Percentiles rank a stretch among this genome's conserved stretches.
These are phyloP conservation scores for Solea senegalensis DNA, from an alignment of 2,113 vertebrate genomes.

Conservation along the genomic window DNA sequence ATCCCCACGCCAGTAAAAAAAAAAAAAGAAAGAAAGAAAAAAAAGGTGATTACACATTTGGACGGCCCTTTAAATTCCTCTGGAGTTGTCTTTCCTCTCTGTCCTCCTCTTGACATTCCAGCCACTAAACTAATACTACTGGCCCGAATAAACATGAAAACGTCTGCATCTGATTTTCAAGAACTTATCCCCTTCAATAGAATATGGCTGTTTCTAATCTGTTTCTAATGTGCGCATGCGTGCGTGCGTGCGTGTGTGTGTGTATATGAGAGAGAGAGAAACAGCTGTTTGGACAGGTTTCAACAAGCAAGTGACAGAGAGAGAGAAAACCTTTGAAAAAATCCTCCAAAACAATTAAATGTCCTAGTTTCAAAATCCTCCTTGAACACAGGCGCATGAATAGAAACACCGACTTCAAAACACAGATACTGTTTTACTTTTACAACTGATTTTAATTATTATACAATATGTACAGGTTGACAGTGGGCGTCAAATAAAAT, in stretches of 20 bases:
- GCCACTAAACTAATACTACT: not conserved
- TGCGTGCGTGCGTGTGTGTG: not conserved
- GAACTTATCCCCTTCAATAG: not conserved
- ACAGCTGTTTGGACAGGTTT: conserved; percentile 62
- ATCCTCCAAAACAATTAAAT: not conserved
- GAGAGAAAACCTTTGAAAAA: not conserved
- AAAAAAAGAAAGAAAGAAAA: not conserved
- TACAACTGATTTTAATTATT: no score
- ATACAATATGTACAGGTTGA: no score
- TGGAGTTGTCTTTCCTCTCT: conserved; percentile 10
- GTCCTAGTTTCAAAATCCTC: not conserved
- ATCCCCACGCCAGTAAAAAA: conserved; percentile 36
- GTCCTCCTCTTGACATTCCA: conserved; percentile 31
- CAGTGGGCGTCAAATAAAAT: no score
- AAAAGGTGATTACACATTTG: conserved; percentile 47
- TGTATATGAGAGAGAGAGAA: conserved; percentile 10
- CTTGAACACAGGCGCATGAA: not conserved
- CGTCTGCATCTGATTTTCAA: conserved; percentile 5
- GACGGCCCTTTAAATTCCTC: conserved; percentile 51
- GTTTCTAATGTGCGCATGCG: not conserved
- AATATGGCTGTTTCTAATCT: conserved; percentile 2
- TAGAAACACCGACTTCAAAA: no score
- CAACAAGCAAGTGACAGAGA: conserved; percentile 34
- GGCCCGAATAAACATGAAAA: not conserved
- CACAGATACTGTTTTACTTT: no score